Evolutionary conservation across 2,113 vertebrate species (phyloP).

Genomic region (Phyllostomus discolor): DNA sequence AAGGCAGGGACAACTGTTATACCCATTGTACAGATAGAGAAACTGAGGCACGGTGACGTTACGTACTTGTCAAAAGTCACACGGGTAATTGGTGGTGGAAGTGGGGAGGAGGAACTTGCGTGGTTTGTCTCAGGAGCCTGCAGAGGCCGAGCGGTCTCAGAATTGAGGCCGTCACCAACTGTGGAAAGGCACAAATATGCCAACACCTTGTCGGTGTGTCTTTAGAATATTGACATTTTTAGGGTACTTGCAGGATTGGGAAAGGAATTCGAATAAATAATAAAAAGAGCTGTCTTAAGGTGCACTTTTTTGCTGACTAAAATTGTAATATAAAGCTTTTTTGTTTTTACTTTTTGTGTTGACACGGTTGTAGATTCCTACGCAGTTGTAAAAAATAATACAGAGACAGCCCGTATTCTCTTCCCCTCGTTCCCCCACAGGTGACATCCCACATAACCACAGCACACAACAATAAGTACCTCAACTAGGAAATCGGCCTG

Average conservation of each 20-base stretch:
- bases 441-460: background rate
- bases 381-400: background rate
- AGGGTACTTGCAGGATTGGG: background rate
- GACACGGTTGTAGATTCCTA: background rate
- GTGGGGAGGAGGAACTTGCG: background rate
- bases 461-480: too few relatives aligned
- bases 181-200: background rate
- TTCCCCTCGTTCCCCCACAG: background rate
- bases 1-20: background rate
- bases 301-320: background rate
- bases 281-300: background rate
- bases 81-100: background rate
- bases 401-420: too few relatives aligned
- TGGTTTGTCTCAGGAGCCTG: background rate
- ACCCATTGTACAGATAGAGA: background rate
- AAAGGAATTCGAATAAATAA: background rate
- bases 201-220: background rate
- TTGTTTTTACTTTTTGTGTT: background rate
- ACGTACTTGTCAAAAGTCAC: background rate
- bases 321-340: background rate
- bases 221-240: background rate
- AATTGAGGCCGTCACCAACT: background rate
- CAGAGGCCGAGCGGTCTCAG: background rate
- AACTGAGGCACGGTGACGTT: background rate
- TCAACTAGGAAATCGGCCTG: background rate